These are phyloP conservation scores for Drosophila ezoana DNA, from an alignment of 2,888 invertebrate genomes.

Conservation along the genomic window DNA sequence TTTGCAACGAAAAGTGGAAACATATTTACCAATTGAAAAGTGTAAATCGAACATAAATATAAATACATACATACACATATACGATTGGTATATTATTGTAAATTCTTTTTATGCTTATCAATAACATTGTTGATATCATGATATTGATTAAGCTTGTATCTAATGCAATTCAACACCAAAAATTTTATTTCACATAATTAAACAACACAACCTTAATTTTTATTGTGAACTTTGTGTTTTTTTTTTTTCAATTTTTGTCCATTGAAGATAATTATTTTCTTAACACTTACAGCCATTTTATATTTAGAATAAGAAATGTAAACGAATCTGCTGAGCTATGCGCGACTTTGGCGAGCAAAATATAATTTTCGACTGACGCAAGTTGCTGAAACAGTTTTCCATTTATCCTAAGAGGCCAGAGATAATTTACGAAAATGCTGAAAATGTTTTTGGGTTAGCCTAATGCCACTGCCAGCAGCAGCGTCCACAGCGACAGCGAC, in stretches of 20 bases:
- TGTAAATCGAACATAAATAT: no score
- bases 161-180: neutral
- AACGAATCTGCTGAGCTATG: slow-evolving; percentile 33
- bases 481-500: slow-evolving; percentile 17
- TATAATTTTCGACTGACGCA: slow-evolving; percentile 82
- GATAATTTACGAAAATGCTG: slow-evolving; percentile 64
- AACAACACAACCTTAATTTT: neutral
- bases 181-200: neutral
- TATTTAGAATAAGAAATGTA: slow-evolving; percentile 43
- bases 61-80: no score
- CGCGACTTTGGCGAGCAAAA: slow-evolving; percentile 80
- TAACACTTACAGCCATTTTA: slow-evolving; percentile 81
- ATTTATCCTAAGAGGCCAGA: slow-evolving; percentile 76
- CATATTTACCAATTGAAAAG: no score
- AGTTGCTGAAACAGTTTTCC: slow-evolving; percentile 77
- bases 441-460: slow-evolving; percentile 70
- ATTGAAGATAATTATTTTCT: neutral
- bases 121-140: no score
- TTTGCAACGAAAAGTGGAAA: no score
- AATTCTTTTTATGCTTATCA: no score
- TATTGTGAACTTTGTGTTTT: neutral
- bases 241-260: neutral
- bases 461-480: slow-evolving; percentile 57
- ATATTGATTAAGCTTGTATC: no score
- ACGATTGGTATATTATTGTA: no score